Evolutionary conservation across 2,888 invertebrate genomes (phyloP).

Genomic region (Sturmia bella): DNA sequence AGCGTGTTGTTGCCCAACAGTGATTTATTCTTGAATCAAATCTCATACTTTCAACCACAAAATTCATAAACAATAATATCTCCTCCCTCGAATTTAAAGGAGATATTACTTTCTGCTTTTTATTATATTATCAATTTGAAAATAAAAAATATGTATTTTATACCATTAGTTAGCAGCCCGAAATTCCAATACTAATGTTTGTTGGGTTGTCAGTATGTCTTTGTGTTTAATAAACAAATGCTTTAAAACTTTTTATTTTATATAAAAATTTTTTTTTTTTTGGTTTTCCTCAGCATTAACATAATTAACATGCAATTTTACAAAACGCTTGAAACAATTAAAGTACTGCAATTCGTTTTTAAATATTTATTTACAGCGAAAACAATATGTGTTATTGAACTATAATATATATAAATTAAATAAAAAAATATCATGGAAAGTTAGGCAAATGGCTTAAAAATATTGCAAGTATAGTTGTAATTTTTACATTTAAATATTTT

Average conservation of each 20-base stretch:
- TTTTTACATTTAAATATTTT: neutral
- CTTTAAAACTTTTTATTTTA: neutral
- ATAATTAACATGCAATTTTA: conserved; percentile 46
- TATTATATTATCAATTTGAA: too few species aligned
- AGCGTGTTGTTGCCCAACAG: too few species aligned
- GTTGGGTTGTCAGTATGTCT: too few species aligned
- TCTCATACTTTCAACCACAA: too few species aligned
- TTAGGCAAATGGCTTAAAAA: neutral
- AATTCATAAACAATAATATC: too few species aligned
- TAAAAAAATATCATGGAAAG: neutral
- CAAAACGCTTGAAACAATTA: conserved; percentile 18
- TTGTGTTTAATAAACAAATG: neutral
- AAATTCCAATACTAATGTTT: too few species aligned
- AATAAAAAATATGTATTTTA: too few species aligned
- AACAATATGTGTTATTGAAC: neutral
- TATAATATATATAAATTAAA: neutral
- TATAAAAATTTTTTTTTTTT: neutral
- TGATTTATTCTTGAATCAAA: too few species aligned
- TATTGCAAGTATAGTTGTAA: too few species aligned
- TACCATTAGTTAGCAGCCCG: too few species aligned
- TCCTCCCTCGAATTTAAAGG: too few species aligned
- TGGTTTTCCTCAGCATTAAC: conserved; percentile 30
- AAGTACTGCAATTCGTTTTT: conserved; percentile 15
- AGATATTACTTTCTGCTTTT: too few species aligned
- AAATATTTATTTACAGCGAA: conserved; percentile 12